These are phyloP conservation scores for Gallinago jamesoni DNA, from an alignment of 2,113 vertebrate genomes.

Conservation along the genomic window DNA sequence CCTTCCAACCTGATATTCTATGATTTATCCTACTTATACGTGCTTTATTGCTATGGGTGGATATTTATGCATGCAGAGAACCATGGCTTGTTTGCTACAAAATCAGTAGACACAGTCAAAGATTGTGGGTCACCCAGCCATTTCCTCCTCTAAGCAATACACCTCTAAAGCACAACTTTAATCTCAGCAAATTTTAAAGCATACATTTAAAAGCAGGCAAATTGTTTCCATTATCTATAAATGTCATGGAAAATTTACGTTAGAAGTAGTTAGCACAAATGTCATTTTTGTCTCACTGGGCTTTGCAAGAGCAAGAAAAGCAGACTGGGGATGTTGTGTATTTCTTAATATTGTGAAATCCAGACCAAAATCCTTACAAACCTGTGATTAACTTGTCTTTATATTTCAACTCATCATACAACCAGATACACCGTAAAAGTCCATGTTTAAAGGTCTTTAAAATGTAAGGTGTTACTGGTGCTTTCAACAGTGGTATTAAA, in stretches of 20 bases:
- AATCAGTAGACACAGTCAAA: background rate
- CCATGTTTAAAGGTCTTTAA: background rate
- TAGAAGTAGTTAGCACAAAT: background rate
- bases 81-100: background rate
- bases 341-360: background rate
- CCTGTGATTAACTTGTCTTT: background rate
- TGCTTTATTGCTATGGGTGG: background rate
- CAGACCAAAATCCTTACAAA: background rate
- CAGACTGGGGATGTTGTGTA: background rate
- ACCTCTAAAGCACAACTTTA: background rate
- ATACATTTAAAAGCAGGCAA: background rate
- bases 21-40: background rate
- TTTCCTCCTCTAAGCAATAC: background rate
- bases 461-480: background rate
- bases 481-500: background rate
- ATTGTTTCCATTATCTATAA: background rate
- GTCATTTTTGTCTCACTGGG: background rate
- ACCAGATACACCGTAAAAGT: background rate
- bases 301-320: background rate
- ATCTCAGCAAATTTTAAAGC: background rate
- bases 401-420: background rate
- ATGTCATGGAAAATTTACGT: background rate
- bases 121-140: fast-evolving
- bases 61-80: background rate
- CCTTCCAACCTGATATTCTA: background rate